phyloP scores from a whole-genome alignment of 2,797 vertebrate species.

The Clarias laeviceps region DNA sequence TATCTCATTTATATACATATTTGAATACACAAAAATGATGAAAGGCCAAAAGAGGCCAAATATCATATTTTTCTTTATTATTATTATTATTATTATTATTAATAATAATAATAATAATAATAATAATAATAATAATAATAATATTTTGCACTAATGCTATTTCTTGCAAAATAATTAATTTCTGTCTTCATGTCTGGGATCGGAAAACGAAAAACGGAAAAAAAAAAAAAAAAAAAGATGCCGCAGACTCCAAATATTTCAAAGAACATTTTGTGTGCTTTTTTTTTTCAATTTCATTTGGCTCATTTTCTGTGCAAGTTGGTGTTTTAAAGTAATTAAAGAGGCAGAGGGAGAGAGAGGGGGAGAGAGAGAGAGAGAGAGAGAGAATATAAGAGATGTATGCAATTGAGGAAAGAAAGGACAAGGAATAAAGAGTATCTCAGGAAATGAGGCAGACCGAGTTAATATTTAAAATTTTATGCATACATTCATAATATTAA shows the following conservation, averaged over 20 bases:
- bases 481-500: not conserved
- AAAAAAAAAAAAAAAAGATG: too few relatives aligned
- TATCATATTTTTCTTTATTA: not conserved
- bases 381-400: not conserved
- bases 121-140: too few relatives aligned
- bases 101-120: too few relatives aligned
- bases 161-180: not conserved
- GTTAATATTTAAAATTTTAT: not conserved
- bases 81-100: too few relatives aligned
- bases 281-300: not conserved
- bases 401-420: not conserved
- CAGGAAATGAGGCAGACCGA: not conserved
- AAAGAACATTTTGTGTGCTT: not conserved
- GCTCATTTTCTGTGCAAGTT: not conserved
- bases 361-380: conserved; percentile 13
- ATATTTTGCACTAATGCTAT: not conserved
- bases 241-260: not conserved
- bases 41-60: not conserved
- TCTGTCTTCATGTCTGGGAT: not conserved
- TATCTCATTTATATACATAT: not conserved
- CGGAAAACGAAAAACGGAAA: too few relatives aligned
- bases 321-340: not conserved
- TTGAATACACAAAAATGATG: not conserved
- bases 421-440: not conserved
- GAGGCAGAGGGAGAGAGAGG: not conserved